Evolutionary conservation across 2,113 vertebrate genomes (phyloP).

Genomic region (Protomyctophum bolini): DNA sequence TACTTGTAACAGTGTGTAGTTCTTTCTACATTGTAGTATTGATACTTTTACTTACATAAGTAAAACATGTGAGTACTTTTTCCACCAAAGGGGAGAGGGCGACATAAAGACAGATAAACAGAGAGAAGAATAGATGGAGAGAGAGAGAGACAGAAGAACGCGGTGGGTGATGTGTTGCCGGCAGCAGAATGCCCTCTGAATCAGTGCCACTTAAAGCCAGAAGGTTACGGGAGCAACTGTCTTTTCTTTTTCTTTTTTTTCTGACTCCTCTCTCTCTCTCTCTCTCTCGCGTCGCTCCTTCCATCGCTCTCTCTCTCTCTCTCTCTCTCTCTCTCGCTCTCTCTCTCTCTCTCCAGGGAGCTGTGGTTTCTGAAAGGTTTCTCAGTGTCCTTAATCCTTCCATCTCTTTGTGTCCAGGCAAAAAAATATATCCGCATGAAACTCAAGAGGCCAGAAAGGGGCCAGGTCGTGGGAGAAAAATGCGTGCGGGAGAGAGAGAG

Average conservation of each 20-base stretch:
- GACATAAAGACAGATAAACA: no score
- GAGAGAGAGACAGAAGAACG: not conserved
- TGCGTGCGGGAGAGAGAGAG: not conserved
- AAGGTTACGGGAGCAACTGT: conserved; percentile 55
- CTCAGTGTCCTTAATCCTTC: conserved; percentile 73
- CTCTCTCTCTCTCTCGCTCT: conserved; percentile 46
- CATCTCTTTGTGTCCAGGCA: conserved; percentile 76
- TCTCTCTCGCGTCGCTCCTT: no score
- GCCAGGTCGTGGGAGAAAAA: conserved; percentile 37
- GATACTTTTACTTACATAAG: no score
- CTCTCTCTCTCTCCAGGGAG: conserved; percentile 50
- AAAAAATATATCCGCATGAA: conserved; percentile 79
- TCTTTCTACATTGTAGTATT: no score
- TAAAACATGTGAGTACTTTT: no score
- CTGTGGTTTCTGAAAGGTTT: conserved; percentile 83
- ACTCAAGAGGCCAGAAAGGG: conserved; percentile 65
- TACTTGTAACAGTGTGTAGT: no score
- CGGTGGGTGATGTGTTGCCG: conserved; percentile 15
- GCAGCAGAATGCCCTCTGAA: conserved; percentile 35
- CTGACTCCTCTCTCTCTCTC: not conserved
- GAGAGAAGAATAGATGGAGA: not conserved
- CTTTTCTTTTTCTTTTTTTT: conserved; percentile 3
- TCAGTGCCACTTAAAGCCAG: conserved; percentile 51
- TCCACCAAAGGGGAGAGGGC: no score
- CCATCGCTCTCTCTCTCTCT: conserved; percentile 8